Evolutionary conservation across 2,888 invertebrate species (phyloP).

Genomic region (Caenorhabditis sp.): DNA sequence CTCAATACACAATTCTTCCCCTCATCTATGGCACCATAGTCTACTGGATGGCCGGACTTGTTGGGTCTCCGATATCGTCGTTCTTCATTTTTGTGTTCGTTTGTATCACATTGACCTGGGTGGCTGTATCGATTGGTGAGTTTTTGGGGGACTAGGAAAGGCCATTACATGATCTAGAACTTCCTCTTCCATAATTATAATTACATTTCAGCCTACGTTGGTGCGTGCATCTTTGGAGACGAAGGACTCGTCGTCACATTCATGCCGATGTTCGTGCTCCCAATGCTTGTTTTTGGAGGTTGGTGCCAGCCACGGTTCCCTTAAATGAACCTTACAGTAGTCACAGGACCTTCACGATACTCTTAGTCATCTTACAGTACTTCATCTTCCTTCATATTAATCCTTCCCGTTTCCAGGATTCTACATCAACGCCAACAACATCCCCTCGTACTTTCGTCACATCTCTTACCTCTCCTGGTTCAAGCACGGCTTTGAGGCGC

Average conservation of each 20-base stretch:
- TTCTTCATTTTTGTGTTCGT: conserved; percentile 74
- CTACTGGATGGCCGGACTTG: conserved; percentile 89
- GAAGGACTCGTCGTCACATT: conserved; percentile 77
- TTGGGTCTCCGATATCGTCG: not conserved
- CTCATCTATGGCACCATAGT: conserved; percentile 90
- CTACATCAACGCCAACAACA: conserved; percentile 76
- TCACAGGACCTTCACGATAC: too few species aligned
- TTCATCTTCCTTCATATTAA: not conserved
- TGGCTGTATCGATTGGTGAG: conserved; percentile 77
- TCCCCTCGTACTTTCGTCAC: conserved; percentile 73
- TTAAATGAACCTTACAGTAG: too few species aligned
- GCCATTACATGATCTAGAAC: too few species aligned
- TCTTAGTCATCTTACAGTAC: not conserved
- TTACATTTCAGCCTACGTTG: conserved; percentile 74
- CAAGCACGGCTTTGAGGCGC: conserved; percentile 78
- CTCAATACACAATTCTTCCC: conserved; percentile 91
- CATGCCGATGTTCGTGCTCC: conserved; percentile 77
- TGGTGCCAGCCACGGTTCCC: too few species aligned
- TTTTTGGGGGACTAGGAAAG: not conserved
- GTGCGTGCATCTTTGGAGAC: conserved; percentile 77
- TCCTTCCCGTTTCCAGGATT: too few species aligned
- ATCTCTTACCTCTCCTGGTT: conserved; percentile 78
- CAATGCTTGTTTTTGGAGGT: conserved; percentile 77
- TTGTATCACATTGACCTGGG: conserved; percentile 71
- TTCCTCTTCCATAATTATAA: not conserved